Percentiles rank a stretch among this genome's conserved stretches.
These are phyloP conservation scores for Aradophagus sp. DNA, from an alignment of 1,140 invertebrate genomes.

Conservation along the genomic window DNA sequence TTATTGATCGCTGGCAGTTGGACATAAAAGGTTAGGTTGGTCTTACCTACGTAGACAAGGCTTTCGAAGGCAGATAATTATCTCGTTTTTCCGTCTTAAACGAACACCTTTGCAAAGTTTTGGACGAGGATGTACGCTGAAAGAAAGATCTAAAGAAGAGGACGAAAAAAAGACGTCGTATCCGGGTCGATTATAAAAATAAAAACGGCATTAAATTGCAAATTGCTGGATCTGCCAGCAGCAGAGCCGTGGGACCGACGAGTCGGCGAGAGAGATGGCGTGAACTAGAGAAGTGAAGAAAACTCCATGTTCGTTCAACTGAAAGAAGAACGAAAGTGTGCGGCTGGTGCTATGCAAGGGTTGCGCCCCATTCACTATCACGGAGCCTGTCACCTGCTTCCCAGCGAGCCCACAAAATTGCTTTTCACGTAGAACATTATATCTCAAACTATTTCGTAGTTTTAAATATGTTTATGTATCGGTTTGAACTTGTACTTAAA, in stretches of 20 bases:
- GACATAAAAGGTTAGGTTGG: too few relatives aligned
- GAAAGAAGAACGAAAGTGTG: conserved; percentile 53
- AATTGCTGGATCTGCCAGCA: conserved; percentile 57
- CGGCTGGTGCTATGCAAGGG: conserved; percentile 44
- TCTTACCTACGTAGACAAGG: too few relatives aligned
- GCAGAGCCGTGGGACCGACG: conserved; percentile 14
- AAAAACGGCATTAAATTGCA: conserved; percentile 60
- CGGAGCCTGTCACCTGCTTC: conserved; percentile 57
- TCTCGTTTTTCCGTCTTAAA: conserved; percentile 33
- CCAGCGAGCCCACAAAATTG: conserved; percentile 55
- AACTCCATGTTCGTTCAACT: conserved; percentile 41
- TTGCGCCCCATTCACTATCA: conserved; percentile 50
- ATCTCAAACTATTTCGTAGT: conserved; percentile 42
- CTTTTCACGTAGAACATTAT: conserved; percentile 56
- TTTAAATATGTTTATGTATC: conserved; percentile 42
- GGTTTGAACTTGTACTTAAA: conserved; percentile 41
- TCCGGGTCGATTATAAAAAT: conserved; percentile 61
- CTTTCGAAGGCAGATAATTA: conserved; percentile 39
- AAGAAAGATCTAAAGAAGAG: conserved; percentile 24
- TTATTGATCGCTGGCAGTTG: too few relatives aligned
- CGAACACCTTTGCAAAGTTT: conserved; percentile 34
- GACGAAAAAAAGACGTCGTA: conserved; percentile 52
- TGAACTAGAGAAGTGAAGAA: conserved; percentile 43
- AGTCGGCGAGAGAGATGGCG: conserved; percentile 25
- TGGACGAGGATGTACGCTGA: conserved; percentile 37